Base-by-base conservation (phyloP, 2,888 invertebrate genomes). In the Trichopria drosophilae region DNA sequence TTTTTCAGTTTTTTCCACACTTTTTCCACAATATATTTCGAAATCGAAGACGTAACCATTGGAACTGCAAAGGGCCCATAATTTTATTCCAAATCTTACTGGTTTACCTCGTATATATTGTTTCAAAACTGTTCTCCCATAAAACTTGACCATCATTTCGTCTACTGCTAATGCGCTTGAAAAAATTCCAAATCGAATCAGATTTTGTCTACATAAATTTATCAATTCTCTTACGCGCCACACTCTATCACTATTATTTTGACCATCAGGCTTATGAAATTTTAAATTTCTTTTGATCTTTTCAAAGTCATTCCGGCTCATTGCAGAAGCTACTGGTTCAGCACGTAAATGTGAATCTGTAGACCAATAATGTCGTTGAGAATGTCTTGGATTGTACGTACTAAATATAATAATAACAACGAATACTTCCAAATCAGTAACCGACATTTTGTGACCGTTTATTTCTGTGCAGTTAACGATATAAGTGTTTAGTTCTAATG, bases 71-170 rank as follows among this genome's bases (percentile, higher is more conserved):
- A 34, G 34, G 20, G 34, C 34, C 34, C 16, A n/a, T n/a, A n/a
- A n/a, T n/a, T n/a, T n/a, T n/a, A n/a, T n/a, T n/a, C n/a, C n/a
- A n/a, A n/a, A n/a, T n/a, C n/a, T n/a, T n/a, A n/a, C n/a, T n/a
- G n/a, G n/a, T n/a, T n/a, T n/a, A n/a, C n/a, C n/a, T n/a, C n/a
- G n/a, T n/a, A n/a, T n/a, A n/a, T n/a, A n/a, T n/a, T n/a, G n/a
- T n/a, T n/a, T n/a, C n/a, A n/a, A n/a, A 34, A 34, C 34, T 34
- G 50, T 37, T 34, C 46, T 43, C 40, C 40, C 48, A 22, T 43
- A 31, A 39, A 44, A 53, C 39, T 44, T 32, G 10, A 44, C 44
- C 40, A 53, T 43, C 44, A 53, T 53, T 39, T 39, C 48, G 18
- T 53, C 39, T 6, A 53, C 24, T 28, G 41, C 37, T 13, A 48